Percentiles rank a stretch among this genome's conserved stretches.
phyloP scores from a whole-genome alignment of 2,797 vertebrate species.

The Galago senegalensis region DNA sequence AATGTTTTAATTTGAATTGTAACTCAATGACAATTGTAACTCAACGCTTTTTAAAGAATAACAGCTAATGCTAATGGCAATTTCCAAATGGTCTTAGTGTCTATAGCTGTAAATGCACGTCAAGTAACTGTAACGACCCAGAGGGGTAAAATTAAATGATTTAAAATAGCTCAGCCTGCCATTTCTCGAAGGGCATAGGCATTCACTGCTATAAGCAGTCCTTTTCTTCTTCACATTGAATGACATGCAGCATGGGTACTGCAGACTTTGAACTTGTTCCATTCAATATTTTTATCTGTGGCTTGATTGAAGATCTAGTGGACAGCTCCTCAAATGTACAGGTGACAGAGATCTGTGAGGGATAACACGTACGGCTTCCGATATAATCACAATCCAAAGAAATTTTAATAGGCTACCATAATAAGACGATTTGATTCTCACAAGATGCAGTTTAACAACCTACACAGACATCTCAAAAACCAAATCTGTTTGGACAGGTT shows the following conservation, averaged over 20 bases:
- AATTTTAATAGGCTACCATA: not conserved
- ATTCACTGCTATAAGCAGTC: not conserved
- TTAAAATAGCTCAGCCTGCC: not conserved
- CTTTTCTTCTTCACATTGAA: not conserved
- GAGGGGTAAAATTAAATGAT: constrained; percentile 6
- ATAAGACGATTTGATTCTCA: constrained; percentile 22
- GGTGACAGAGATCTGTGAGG: not conserved
- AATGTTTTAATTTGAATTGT: constrained; percentile 1
- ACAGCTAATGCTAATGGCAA: not conserved
- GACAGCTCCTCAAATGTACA: not conserved
- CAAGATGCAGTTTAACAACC: constrained; percentile 25
- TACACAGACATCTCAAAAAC: not conserved
- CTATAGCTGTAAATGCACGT: not conserved
- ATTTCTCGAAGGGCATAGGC: not conserved
- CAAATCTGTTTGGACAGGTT: not conserved
- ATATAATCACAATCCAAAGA: not conserved
- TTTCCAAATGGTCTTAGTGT: not conserved
- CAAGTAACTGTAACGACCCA: not conserved
- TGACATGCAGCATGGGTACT: not conserved
- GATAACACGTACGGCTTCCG: not conserved
- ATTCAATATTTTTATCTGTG: constrained; percentile 12
- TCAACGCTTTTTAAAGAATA: not conserved
- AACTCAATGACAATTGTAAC: not conserved
- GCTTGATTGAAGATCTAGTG: not conserved
- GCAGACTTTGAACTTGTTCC: constrained; percentile 2